Evolutionary conservation across 2,888 invertebrate genomes (phyloP), one percentile per base, ranked within the genome.

Genomic region (Romanomermis culicivorax): DNA sequence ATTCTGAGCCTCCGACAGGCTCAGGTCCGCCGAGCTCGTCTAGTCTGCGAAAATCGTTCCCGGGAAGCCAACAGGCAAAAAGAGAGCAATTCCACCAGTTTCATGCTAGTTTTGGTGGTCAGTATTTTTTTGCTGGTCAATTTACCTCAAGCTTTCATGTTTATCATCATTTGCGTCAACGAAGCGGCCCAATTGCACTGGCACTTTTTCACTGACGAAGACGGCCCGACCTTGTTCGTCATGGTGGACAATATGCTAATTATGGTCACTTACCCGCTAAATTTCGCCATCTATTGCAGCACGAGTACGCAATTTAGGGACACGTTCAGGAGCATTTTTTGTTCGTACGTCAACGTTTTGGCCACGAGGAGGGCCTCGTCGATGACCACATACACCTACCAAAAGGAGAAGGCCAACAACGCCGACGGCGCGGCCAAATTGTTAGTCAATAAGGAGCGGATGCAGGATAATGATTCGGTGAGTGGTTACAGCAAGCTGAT

Each of bases 221-320:
- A 56, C 29, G 64, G 64, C 53, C 62, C 65, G 1, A 60, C 59
- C 7, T 58, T 60, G 26, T 65, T 64, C 58, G 58, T 65, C 20
- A 60, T 65, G 11, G 59, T 63, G 36, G 63, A 88, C 74, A 67
- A 67, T 57, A 87, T 89, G 75, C 83, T 85, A 70, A 83, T 91
- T 58, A 81, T 88, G 59, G 78, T 85, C 43, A 86, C 85, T 51
- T 88, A 88, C 71, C 88, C 87, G 3, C 62, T 75, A 55, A 91
- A 91, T 71, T 89, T 91, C 66, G 87, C 86, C 58, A 88, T 91
- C 61, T 91, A 91, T 67, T 89, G 89, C 70, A 87, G 87, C 25
- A 93, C 91, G 91, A 86, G 85, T 30, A 75, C 85, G 36, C 86
- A 85, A 69, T 91, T 91, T 70, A 76, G 91, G 17, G 86, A 88